phyloP scores from a whole-genome alignment of 2,113 vertebrate species.

The Prinia subflava region DNA sequence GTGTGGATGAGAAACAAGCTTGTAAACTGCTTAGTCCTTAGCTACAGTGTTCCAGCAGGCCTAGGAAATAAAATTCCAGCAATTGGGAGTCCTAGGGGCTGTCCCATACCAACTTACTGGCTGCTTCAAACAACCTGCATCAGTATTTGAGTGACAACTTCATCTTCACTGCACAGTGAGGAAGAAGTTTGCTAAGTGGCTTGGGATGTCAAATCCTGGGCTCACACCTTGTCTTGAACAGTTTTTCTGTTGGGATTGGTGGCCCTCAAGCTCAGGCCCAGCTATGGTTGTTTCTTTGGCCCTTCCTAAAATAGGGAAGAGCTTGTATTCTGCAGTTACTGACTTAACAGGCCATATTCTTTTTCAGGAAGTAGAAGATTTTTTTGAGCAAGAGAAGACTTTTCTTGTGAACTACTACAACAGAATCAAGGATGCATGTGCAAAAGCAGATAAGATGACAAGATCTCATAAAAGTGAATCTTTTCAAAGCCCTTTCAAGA shows the following conservation, averaged over 20 bases:
- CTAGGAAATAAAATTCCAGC: background rate
- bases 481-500: background rate
- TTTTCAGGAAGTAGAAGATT: constrained; percentile 93
- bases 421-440: constrained; percentile 93
- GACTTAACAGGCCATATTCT: background rate
- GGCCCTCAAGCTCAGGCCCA: background rate
- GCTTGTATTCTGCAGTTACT: background rate
- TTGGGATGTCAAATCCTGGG: background rate
- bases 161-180: background rate
- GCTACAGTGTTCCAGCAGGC: background rate
- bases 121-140: background rate
- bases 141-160: background rate
- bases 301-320: background rate
- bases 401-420: constrained; percentile 92
- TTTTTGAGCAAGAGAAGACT: constrained; percentile 97
- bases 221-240: background rate
- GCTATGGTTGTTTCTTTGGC: background rate
- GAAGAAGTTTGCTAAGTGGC: background rate
- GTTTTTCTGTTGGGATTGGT: background rate
- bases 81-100: background rate
- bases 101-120: background rate
- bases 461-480: constrained; percentile 90
- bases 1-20: background rate
- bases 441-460: constrained; percentile 97
- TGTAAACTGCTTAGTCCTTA: background rate